A percentile compares a stretch with the other conserved stretches of the same genome.
Conservation (phyloP, 2,888 invertebrate species). For the Agrotis ipsilon region DNA sequence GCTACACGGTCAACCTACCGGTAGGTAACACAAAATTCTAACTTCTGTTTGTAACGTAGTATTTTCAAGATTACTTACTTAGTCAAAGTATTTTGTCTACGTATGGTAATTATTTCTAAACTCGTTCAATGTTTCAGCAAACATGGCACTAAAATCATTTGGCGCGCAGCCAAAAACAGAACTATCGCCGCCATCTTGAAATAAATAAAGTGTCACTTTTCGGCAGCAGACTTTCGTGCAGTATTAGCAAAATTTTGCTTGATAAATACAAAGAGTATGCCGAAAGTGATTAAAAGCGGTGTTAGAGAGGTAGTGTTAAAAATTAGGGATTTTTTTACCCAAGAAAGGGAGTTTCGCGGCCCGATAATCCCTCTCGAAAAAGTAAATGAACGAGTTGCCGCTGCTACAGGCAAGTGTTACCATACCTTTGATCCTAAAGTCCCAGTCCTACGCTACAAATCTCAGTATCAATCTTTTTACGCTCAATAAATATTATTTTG, state of each 20-base stretch:
- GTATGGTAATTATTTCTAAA: no score
- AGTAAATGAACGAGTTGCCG: conserved; percentile 24
- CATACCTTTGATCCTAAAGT: neutral
- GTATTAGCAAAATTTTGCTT: neutral
- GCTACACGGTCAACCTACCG: no score
- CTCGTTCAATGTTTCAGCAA: neutral
- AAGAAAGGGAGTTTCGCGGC: conserved; percentile 4
- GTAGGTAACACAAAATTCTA: no score
- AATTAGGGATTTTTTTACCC: conserved; percentile 22
- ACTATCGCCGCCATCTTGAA: neutral
- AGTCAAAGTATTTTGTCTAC: no score
- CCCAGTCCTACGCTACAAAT: neutral
- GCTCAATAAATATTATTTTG: no score
- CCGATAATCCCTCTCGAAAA: conserved; percentile 22
- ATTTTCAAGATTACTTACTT: no score
- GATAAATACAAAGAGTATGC: conserved; percentile 1
- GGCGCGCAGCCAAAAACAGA: conserved; percentile 2
- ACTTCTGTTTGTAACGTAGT: no score
- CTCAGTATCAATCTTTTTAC: no score
- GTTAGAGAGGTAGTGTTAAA: conserved; percentile 20
- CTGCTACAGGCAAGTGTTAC: conserved; percentile 21
- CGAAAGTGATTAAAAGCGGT: conserved; percentile 22
- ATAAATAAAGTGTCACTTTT: conserved; percentile 5
- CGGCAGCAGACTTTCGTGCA: neutral
- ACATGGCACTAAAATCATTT: neutral